Evolutionary conservation across 2,888 invertebrate species (phyloP), one percentile per base, ranked within the genome.

Genomic region (Megalurothrips usitatus): DNA sequence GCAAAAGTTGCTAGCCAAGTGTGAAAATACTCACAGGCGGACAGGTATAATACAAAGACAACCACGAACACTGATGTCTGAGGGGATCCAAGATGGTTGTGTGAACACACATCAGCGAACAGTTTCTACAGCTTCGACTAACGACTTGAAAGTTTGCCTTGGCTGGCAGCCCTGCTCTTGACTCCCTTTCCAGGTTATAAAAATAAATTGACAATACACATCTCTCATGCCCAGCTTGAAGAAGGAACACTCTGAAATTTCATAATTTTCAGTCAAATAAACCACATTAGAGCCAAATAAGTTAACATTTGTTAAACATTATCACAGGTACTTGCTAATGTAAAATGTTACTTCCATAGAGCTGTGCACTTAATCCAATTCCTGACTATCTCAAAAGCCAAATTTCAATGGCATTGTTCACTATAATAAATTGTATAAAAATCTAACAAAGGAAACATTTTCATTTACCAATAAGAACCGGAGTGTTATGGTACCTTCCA

Each of bases 381-480:
- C 68, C 68, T 23, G 68, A 75, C 68, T 75, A 75, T 75, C 68
- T 26, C 23, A 75, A 75, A 75, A 75, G 68, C 68, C 68, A 75
- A 75, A 11, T 75, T 75, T 75, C 6, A 23, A 75, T 75, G 68
- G 68, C 68, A 75, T 75, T 75, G 68, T 75, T 75, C 26, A 75
- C 68, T 75, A 75, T 75, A 43, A 75, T 75, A 75, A 75, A 75
- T 75, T 75, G 68, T 75, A 75, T 75, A 75, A 75, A 75, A 75
- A 75, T 75, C 68, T 75, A 75, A 75, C 68, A 75, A 75, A 75
- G 68, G 68, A 75, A 75, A 75, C 68, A 75, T 75, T 75, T 75
- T 26, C 26, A 26, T 75, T 75, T 26, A 75, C 68, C 68, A 23
- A 75, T 75, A 75, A 75, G 68, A 75, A 75, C 68, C 26, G 58